These are phyloP conservation scores for Urocynchramus pylzowi DNA, from an alignment of 2,113 vertebrate genomes.

Conservation along the genomic window DNA sequence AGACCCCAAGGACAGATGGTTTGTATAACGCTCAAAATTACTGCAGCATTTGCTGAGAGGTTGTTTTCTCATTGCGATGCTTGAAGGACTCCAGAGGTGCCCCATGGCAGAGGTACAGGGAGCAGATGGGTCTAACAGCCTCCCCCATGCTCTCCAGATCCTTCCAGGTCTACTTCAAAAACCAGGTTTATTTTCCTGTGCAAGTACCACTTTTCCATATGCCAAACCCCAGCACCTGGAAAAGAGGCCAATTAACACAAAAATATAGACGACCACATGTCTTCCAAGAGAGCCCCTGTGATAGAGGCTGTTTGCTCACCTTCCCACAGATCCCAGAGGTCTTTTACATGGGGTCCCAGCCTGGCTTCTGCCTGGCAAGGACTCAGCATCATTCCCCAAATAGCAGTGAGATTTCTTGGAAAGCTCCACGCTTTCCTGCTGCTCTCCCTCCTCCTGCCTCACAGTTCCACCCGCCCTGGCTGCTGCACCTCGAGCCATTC, in stretches of 20 bases:
- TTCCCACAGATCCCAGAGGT: neutral
- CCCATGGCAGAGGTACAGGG: neutral
- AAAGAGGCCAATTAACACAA: neutral
- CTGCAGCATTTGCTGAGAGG: neutral
- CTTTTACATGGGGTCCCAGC: neutral
- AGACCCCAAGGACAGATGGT: neutral
- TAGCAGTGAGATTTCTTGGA: neutral
- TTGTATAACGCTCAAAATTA: neutral
- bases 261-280: neutral
- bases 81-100: neutral
- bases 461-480: rapidly evolving
- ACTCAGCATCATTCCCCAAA: neutral
- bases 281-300: neutral
- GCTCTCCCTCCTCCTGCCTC: neutral
- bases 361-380: neutral
- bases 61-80: neutral
- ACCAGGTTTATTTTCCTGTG: neutral
- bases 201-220: neutral
- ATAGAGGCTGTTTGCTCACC: neutral
- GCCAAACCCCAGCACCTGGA: neutral
- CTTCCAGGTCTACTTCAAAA: neutral
- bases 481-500: rapidly evolving
- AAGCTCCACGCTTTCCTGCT: neutral
- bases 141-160: neutral
- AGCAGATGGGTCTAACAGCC: neutral